phyloP scores from a whole-genome alignment of 2,113 vertebrate genomes.

The Astur gentilis region DNA sequence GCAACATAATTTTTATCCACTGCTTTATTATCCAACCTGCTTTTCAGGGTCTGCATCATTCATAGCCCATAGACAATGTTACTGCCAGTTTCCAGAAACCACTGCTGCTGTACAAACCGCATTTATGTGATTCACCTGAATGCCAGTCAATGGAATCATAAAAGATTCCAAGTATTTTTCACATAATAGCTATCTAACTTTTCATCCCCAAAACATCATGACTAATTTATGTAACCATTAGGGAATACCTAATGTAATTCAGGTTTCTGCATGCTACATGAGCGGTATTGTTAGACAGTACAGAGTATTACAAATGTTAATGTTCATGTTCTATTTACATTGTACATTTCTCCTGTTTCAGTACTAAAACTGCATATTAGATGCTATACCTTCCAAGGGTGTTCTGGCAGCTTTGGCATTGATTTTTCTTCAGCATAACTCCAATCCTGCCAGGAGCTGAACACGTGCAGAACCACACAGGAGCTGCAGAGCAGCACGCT shows the following conservation, averaged over 20 bases:
- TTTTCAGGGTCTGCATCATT: not conserved
- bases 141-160: constrained; percentile 17
- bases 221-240: constrained; percentile 57
- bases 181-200: constrained; percentile 25
- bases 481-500: not conserved
- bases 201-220: constrained; percentile 41
- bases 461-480: not conserved
- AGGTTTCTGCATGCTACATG: not conserved
- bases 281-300: not conserved
- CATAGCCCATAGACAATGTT: not conserved
- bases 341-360: constrained; percentile 24
- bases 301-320: constrained; percentile 2
- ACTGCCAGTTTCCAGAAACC: not conserved
- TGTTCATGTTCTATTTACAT: constrained; percentile 47
- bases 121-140: constrained; percentile 27
- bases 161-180: constrained; percentile 30
- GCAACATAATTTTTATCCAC: constrained; percentile 42
- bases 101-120: not conserved
- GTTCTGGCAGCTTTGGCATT: not conserved
- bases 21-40: constrained; percentile 34
- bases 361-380: constrained; percentile 26
- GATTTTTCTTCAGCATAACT: not conserved
- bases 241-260: constrained; percentile 50
- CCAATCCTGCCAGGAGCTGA: not conserved
- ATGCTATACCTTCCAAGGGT: constrained; percentile 10